Evolutionary conservation across 1,140 invertebrate species (phyloP).

Genomic region (Odontomachus brunneus): DNA sequence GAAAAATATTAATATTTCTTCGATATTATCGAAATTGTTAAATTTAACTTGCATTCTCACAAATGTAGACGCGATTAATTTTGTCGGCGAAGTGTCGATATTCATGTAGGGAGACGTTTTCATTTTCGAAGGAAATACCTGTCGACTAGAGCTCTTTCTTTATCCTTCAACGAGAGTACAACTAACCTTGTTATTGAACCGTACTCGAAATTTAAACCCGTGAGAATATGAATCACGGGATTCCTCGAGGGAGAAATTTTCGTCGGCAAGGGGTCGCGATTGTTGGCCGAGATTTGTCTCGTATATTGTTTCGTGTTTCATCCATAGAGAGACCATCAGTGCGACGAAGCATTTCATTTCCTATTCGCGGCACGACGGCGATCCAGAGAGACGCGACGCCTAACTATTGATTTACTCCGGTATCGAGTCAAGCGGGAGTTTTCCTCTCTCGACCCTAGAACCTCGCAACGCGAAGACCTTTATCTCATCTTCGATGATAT

Average conservation of each 20-base stretch:
- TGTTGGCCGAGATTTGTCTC: conserved; percentile 22
- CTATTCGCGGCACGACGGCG: conserved; percentile 65
- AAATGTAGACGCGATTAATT: too few relatives aligned
- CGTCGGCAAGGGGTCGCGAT: not conserved
- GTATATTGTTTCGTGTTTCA: conserved; percentile 33
- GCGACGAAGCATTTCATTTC: conserved; percentile 59
- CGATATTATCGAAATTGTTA: too few relatives aligned
- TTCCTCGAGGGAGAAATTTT: not conserved
- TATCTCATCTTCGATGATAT: conserved; percentile 35
- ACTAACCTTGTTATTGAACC: not conserved
- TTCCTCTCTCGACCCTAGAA: conserved; percentile 58
- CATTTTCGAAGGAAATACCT: conserved; percentile 5
- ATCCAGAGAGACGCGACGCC: conserved; percentile 73
- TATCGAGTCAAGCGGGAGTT: conserved; percentile 63
- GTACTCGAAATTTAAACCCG: not conserved
- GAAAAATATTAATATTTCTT: too few relatives aligned
- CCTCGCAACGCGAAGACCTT: conserved; percentile 44
- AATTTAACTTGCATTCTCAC: too few relatives aligned
- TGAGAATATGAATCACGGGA: not conserved
- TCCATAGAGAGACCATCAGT: conserved; percentile 58
- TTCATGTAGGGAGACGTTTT: not conserved
- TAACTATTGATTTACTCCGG: conserved; percentile 77
- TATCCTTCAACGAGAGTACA: not conserved
- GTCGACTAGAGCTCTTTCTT: not conserved
- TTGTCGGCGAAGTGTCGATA: not conserved